phyloP scores from a whole-genome alignment of 2,113 vertebrate genomes.

The Edolisoma coerulescens region DNA sequence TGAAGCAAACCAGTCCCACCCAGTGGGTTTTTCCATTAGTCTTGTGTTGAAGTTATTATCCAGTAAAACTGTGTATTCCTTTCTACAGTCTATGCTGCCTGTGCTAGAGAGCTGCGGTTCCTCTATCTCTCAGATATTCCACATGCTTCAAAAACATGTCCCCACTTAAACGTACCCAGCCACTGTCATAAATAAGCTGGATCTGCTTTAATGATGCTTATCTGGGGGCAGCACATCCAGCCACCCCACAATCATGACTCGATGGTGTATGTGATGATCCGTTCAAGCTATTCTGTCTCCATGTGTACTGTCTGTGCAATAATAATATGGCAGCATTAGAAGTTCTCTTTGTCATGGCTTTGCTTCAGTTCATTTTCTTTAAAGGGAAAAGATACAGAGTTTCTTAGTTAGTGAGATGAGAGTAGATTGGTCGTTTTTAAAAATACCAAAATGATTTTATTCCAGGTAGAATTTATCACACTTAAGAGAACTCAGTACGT shows the following conservation, averaged over 20 bases:
- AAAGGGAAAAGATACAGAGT: not conserved
- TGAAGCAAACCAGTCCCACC: not conserved
- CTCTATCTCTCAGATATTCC: not conserved
- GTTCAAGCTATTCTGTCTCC: not conserved
- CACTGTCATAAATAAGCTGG: not conserved
- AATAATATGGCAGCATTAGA: not conserved
- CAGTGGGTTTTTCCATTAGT: constrained; percentile 13
- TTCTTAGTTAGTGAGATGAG: not conserved
- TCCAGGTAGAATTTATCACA: not conserved
- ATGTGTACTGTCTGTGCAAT: not conserved
- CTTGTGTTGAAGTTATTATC: not conserved
- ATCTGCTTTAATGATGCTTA: not conserved
- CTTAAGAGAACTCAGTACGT: not conserved
- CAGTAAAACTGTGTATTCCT: not conserved
- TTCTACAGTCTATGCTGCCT: not conserved
- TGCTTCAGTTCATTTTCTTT: not conserved
- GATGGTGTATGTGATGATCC: not conserved
- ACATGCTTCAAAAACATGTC: not conserved
- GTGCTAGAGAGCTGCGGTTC: not conserved
- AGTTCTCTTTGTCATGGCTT: not conserved
- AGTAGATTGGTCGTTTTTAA: not conserved
- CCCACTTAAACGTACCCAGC: not conserved
- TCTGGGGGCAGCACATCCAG: not conserved
- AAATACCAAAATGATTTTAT: not conserved
- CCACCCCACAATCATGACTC: not conserved